phyloP scores from a whole-genome alignment of 2,113 vertebrate genomes.

The Rhynchomys soricoides region DNA sequence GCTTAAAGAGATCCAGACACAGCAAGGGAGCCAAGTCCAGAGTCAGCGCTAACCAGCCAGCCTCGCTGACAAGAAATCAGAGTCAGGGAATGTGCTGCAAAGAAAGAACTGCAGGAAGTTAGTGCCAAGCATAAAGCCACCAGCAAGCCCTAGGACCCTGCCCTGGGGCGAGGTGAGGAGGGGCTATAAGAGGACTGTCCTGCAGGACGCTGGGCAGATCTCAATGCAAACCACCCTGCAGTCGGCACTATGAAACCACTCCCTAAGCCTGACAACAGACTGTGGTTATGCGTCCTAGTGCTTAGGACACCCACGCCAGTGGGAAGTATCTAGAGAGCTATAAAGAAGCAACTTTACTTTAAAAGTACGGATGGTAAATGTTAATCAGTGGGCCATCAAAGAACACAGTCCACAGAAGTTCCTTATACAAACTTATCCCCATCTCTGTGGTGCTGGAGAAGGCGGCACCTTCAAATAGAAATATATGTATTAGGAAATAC shows the following conservation, averaged over 20 bases:
- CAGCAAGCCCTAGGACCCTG: not conserved
- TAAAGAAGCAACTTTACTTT: not conserved
- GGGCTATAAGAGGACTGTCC: not conserved
- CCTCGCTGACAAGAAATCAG: not conserved
- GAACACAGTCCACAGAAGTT: not conserved
- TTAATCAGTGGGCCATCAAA: not conserved
- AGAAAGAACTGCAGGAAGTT: slow-evolving; percentile 16
- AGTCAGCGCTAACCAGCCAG: not conserved
- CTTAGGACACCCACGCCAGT: not conserved
- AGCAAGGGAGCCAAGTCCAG: not conserved
- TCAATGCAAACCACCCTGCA: not conserved
- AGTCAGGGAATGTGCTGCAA: not conserved
- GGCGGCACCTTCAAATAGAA: not conserved
- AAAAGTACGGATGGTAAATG: not conserved
- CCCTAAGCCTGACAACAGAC: not conserved
- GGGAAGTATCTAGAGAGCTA: not conserved
- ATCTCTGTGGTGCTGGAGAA: not conserved
- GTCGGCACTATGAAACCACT: not conserved
- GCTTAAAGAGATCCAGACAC: slow-evolving; percentile 1
- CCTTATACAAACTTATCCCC: not conserved
- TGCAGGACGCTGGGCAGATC: not conserved
- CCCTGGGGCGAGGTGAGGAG: not conserved
- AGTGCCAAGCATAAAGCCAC: not conserved
- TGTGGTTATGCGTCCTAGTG: not conserved
- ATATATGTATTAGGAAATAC: no score